A percentile compares a stretch with the other conserved stretches of the same genome.
Conservation (phyloP, 92 coral and sea anemone genomes). For the Montipora capitata region DNA sequence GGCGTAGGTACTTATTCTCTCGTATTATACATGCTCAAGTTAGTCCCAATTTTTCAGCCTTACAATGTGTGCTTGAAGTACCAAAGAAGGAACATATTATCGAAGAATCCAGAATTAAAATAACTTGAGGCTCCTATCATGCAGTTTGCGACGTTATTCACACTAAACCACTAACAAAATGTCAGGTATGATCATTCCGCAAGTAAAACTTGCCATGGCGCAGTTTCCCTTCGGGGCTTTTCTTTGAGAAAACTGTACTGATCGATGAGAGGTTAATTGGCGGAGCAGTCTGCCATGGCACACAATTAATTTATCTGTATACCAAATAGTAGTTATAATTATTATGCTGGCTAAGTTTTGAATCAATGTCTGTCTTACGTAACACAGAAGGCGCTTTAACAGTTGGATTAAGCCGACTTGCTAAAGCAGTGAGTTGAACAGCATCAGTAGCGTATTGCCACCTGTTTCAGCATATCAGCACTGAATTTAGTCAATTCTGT, state of each 20-base stretch:
- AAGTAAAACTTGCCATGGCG: background rate
- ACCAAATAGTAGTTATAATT: background rate
- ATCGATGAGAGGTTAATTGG: background rate
- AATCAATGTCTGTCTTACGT: background rate
- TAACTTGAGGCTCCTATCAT: background rate
- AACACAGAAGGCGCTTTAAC: background rate
- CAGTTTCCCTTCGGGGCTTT: background rate
- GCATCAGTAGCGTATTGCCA: background rate
- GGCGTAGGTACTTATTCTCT: no score
- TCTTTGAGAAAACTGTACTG: background rate
- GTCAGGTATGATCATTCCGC: background rate
- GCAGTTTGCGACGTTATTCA: background rate
- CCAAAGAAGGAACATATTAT: background rate
- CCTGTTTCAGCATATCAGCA: no score
- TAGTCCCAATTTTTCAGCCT: background rate
- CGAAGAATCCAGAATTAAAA: background rate
- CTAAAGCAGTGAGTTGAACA: background rate
- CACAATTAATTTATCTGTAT: background rate
- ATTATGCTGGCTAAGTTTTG: background rate
- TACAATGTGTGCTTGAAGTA: background rate
- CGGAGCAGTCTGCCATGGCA: conserved; percentile 9
- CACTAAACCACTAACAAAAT: background rate
- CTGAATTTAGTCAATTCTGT: no score
- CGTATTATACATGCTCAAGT: no score
- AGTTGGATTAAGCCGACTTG: no score